Conservation (phyloP, 2,888 invertebrate species). For the Acronicta psi region DNA sequence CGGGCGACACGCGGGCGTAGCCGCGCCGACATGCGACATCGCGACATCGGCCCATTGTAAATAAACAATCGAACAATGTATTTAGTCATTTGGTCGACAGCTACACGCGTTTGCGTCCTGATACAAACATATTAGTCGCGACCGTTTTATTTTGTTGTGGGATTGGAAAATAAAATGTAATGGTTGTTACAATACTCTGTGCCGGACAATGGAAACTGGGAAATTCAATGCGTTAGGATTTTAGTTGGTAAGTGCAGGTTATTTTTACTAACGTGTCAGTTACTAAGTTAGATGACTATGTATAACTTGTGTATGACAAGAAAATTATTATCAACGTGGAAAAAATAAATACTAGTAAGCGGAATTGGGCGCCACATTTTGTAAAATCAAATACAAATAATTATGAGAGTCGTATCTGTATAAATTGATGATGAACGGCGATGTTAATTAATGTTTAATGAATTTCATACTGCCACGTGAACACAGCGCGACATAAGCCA, state of each 20-base stretch:
- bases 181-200: slow-evolving; percentile 12
- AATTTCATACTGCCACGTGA: slow-evolving; percentile 4
- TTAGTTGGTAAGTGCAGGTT: slow-evolving; percentile 2
- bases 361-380: too few relatives aligned
- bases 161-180: slow-evolving; percentile 32
- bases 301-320: too few relatives aligned
- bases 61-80: slow-evolving; percentile 50
- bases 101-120: slow-evolving; percentile 28
- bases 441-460: slow-evolving; percentile 21
- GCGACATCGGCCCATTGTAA: slow-evolving; percentile 19
- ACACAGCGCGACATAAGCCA: slow-evolving; percentile 1
- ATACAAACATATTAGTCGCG: slow-evolving; percentile 40
- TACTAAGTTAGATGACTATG: too few relatives aligned
- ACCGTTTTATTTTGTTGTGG: slow-evolving; percentile 37
- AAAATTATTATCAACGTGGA: too few relatives aligned
- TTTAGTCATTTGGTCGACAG: slow-evolving; percentile 49
- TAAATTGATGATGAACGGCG: slow-evolving; percentile 3
- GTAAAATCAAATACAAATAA: too few relatives aligned
- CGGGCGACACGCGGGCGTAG: slow-evolving; percentile 14
- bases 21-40: slow-evolving; percentile 28
- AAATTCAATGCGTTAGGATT: slow-evolving; percentile 4
- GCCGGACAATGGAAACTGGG: slow-evolving; percentile 10
- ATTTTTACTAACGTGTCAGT: not conserved
- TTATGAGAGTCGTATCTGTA: slow-evolving; percentile 6
- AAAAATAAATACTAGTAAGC: too few relatives aligned